Evolutionary conservation across 2,797 vertebrate species (phyloP), one percentile per base, ranked within the genome.

Genomic region (Amniataba percoides): DNA sequence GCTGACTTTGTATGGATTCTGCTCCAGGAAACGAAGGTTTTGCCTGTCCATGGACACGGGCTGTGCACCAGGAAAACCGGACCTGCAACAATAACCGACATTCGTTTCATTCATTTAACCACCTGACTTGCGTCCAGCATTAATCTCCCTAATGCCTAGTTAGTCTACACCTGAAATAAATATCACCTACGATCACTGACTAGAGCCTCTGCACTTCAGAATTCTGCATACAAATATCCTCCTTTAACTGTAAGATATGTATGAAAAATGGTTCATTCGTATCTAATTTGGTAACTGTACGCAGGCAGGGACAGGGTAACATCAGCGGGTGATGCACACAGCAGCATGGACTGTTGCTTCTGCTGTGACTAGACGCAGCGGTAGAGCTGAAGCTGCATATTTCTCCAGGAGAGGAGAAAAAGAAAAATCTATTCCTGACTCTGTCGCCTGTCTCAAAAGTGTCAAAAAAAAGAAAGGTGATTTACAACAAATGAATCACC

Each of bases 1-100:
- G 95, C 98, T 99, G 93, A 99, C 98, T 97, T 98, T 99, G 92
- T 99, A 99, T 21, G 96, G 95, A 72, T 97, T 98, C 92, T 97
- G 96, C 77, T 98, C 96, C 83, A 99, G 89, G 83, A 99, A 95
- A 80, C 94, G 96, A 82, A 99, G 95, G 91, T 99, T 99, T 84
- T 97, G 95, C 64, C 96, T 95, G 92, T 99, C 97, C 98, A 99
- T 99, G 82, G 98, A 99, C 86, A 99, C 97, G 19, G 98, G 98
- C 83, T 99, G 98, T 19, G 98, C 97, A 66, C 98, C 98, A 51
- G 98, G 98, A 89, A 99, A 99, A 82, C 98, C 98, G 91, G 96
- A 96, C 84, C 98, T 99, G 83, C 78, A 89, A 83, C 57, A 83
- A 52, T 51, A 67, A 55, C 1, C 1, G 73, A 27, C 45, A 75